These are phyloP conservation scores for Penaeus monodon DNA, from an alignment of 2,888 invertebrate species.

Conservation along the genomic window DNA sequence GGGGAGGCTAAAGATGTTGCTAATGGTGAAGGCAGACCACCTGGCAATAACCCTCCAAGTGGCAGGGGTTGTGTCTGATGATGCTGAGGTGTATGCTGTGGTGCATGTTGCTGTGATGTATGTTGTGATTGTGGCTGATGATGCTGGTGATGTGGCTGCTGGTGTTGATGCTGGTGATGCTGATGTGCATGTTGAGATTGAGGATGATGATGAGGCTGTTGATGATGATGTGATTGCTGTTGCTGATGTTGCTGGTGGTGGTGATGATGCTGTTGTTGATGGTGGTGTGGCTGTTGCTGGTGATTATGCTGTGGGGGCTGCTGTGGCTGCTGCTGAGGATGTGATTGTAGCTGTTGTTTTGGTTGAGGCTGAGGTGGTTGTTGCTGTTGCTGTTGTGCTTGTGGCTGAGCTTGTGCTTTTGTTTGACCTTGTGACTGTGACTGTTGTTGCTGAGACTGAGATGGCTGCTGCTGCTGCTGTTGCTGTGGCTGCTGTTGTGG, in stretches of 20 bases:
- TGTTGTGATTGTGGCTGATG: constrained; percentile 41
- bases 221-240: constrained; percentile 18
- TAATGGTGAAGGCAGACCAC: constrained; percentile 46
- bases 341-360: constrained; percentile 28
- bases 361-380: constrained; percentile 12
- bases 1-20: constrained; percentile 52
- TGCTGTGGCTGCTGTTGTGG: constrained; percentile 24
- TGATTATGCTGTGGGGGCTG: constrained; percentile 11
- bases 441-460: constrained; percentile 24
- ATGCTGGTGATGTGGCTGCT: constrained; percentile 22
- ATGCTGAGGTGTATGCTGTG: not conserved
- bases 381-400: constrained; percentile 22
- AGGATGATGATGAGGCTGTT: constrained; percentile 13
- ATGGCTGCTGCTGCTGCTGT: constrained; percentile 38
- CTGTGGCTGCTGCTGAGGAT: constrained; percentile 15
- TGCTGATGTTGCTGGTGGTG: constrained; percentile 5
- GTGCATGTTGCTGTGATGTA: constrained; percentile 19
- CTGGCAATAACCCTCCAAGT: constrained; percentile 46
- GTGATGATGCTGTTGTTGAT: constrained; percentile 17
- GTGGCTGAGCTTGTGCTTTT: constrained; percentile 6
- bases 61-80: constrained; percentile 39
- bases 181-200: not conserved
- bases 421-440: constrained; percentile 19
- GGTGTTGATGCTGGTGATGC: not conserved
- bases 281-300: constrained; percentile 31